These are phyloP conservation scores for Thysanoteuthis rhombus DNA, from an alignment of 2,888 invertebrate species.

Conservation along the genomic window DNA sequence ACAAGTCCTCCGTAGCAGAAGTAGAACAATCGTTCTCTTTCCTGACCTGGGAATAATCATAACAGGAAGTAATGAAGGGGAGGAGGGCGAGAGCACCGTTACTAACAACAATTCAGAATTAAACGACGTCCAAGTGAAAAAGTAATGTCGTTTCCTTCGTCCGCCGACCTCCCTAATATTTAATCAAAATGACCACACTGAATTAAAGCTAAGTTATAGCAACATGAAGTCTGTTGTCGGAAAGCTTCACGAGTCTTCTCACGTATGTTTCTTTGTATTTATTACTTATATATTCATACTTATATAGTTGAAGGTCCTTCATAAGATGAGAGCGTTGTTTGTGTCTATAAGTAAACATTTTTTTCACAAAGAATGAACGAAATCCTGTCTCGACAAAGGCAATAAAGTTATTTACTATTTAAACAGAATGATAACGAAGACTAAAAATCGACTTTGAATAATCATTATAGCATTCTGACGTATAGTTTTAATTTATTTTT, in stretches of 20 bases:
- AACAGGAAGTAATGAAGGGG: not conserved
- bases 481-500: not conserved
- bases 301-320: not conserved
- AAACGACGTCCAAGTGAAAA: not conserved
- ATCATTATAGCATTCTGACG: no score
- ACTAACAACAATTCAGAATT: not conserved
- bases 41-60: not conserved
- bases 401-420: no score
- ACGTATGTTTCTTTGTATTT: not conserved
- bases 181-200: not conserved
- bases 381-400: not conserved
- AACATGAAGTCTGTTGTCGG: not conserved
- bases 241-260: not conserved
- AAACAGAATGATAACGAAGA: no score
- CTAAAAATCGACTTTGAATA: no score
- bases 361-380: not conserved
- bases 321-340: not conserved
- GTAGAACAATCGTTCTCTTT: not conserved
- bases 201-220: not conserved
- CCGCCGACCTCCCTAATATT: not conserved
- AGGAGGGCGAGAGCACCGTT: not conserved
- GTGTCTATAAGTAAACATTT: not conserved
- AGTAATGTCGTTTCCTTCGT: not conserved
- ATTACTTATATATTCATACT: not conserved
- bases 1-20: not conserved